phyloP scores from a whole-genome alignment of 2,113 vertebrate species.

The Ginglymostoma cirratum region DNA sequence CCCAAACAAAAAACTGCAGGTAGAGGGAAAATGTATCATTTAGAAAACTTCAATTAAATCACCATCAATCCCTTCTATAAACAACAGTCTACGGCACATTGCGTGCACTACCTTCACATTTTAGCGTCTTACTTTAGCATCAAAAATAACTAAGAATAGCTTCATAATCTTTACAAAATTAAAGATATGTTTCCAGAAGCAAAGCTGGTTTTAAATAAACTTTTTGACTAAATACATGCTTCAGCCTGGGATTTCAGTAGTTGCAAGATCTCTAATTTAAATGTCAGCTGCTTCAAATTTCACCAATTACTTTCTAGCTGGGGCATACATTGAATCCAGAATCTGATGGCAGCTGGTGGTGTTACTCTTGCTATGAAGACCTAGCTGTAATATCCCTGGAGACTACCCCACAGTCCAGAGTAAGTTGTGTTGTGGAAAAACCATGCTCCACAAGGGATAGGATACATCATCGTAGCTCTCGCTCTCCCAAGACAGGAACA shows the following conservation, averaged over 20 bases:
- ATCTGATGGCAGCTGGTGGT: not conserved
- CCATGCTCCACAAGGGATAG: not conserved
- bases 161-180: not conserved
- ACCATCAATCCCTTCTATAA: not conserved
- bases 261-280: not conserved
- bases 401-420: not conserved
- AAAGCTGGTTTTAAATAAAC: not conserved
- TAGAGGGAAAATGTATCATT: not conserved
- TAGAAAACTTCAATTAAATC: not conserved
- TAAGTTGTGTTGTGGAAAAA: not conserved
- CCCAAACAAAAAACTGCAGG: not conserved
- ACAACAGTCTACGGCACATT: not conserved
- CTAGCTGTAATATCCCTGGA: not conserved
- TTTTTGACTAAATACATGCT: not conserved
- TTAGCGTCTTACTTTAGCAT: not conserved
- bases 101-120: not conserved
- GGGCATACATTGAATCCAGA: not conserved
- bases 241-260: not conserved
- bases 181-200: not conserved
- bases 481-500: too few relatives aligned
- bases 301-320: not conserved
- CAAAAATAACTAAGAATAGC: not conserved
- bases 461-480: too few relatives aligned
- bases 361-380: not conserved
- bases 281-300: not conserved